Percentiles rank a stretch among this genome's conserved stretches.
phyloP scores from a whole-genome alignment of 1,140 invertebrate species.

The Drosophila sucinea region DNA sequence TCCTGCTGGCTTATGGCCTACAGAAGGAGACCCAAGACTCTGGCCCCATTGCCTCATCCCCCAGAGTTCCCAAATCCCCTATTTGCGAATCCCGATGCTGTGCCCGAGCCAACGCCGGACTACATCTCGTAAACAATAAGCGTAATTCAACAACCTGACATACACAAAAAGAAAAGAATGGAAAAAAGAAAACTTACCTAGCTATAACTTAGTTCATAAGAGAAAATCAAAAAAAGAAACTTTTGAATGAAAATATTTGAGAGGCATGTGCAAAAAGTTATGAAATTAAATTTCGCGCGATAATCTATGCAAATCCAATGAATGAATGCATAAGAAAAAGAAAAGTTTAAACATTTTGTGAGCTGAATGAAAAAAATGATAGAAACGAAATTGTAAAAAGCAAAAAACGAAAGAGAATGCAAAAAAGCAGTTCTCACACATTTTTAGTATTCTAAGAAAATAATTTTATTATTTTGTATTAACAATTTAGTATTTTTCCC shows the following conservation, averaged over 20 bases:
- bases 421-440: constrained; percentile 29
- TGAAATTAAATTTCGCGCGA: constrained; percentile 56
- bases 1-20: constrained; percentile 98
- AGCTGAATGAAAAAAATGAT: constrained; percentile 52
- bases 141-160: constrained; percentile 44
- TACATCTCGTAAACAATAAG: constrained; percentile 75
- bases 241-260: constrained; percentile 65
- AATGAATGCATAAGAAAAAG: constrained; percentile 59
- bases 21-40: constrained; percentile 91
- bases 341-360: constrained; percentile 68
- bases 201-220: constrained; percentile 63
- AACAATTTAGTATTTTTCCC: constrained; percentile 67
- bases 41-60: constrained; percentile 95
- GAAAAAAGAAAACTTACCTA: constrained; percentile 43
- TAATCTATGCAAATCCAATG: constrained; percentile 28
- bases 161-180: constrained; percentile 32
- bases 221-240: constrained; percentile 23
- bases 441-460: constrained; percentile 64
- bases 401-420: constrained; percentile 36
- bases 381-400: constrained; percentile 59
- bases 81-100: constrained; percentile 91
- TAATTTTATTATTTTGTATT: constrained; percentile 79
- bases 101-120: constrained; percentile 84
- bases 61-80: constrained; percentile 97
- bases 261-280: constrained; percentile 77